phyloP scores from a whole-genome alignment of 2,797 vertebrate species.

The Sylvia borin region DNA sequence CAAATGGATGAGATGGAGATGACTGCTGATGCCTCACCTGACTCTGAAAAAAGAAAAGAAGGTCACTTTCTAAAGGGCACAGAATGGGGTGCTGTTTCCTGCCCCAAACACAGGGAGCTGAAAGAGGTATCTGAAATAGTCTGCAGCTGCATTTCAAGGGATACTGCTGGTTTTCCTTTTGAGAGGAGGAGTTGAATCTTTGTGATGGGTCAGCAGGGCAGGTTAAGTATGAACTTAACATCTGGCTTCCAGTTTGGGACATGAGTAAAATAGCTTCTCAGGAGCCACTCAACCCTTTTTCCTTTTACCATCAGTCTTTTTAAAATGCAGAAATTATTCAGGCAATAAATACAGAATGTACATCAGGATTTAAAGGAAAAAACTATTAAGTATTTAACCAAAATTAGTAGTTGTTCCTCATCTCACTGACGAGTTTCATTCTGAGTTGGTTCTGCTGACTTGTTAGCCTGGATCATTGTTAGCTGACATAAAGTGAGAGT shows the following conservation, averaged over 20 bases:
- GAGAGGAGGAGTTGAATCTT: background rate
- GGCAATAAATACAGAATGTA: background rate
- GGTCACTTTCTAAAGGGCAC: conserved; percentile 70
- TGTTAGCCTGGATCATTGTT: background rate
- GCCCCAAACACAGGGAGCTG: conserved; percentile 76
- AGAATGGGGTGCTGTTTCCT: conserved; percentile 72
- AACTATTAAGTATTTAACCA: background rate
- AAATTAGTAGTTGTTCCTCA: background rate
- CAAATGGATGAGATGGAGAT: conserved; percentile 26
- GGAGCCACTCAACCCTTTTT: background rate
- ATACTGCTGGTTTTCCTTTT: background rate
- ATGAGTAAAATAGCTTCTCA: conserved; percentile 18
- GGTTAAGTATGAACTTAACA: conserved; percentile 31
- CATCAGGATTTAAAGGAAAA: background rate
- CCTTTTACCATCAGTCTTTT: background rate
- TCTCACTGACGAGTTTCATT: background rate
- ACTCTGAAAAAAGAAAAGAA: conserved; percentile 74
- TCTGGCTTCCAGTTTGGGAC: background rate
- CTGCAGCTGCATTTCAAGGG: background rate
- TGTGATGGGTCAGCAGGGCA: background rate
- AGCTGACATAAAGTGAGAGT: background rate
- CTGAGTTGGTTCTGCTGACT: background rate
- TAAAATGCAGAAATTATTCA: background rate
- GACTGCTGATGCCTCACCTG: conserved; percentile 19
- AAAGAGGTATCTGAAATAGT: conserved; percentile 82